Evolutionary conservation across 2,797 vertebrate species (phyloP).

Genomic region (Rhinogobio ventralis): DNA sequence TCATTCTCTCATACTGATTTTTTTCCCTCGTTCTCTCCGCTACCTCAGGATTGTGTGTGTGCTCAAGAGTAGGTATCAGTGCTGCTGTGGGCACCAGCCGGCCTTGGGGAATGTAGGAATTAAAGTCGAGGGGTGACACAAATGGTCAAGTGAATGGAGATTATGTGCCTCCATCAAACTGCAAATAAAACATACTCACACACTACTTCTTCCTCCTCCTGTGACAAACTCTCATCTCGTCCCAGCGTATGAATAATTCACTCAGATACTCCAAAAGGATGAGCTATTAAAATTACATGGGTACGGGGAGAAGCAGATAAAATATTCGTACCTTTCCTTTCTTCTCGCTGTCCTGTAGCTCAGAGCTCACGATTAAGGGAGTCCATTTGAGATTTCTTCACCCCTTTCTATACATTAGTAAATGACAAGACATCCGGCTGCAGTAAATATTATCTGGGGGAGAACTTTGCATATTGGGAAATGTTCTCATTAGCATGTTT

Average conservation of each 20-base stretch:
- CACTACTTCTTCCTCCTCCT: slow-evolving; percentile 8
- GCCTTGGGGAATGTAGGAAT: slow-evolving; percentile 27
- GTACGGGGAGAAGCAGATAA: slow-evolving; percentile 30
- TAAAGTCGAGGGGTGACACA: slow-evolving; percentile 32
- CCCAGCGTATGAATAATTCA: slow-evolving; percentile 56
- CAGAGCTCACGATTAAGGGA: slow-evolving; percentile 36
- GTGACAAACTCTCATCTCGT: slow-evolving; percentile 35
- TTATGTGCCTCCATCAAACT: slow-evolving; percentile 41
- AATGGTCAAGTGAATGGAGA: slow-evolving; percentile 34
- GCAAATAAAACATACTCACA: slow-evolving; percentile 28
- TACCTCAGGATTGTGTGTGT: neutral
- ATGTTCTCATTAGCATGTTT: slow-evolving; percentile 24
- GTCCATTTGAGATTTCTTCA: slow-evolving; percentile 31
- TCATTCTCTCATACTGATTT: neutral
- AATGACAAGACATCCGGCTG: slow-evolving; percentile 17
- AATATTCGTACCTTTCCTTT: slow-evolving; percentile 50
- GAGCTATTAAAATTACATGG: slow-evolving; percentile 60
- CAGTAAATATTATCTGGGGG: slow-evolving; percentile 37
- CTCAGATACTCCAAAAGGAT: slow-evolving; percentile 56
- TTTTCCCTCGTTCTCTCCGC: neutral
- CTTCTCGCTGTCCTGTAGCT: slow-evolving; percentile 17
- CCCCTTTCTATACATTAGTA: slow-evolving; percentile 28
- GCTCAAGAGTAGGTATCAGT: neutral
- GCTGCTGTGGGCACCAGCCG: neutral
- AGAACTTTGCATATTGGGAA: neutral